Evolutionary conservation across 2,888 invertebrate species (phyloP).

Genomic region (Apamea anceps): DNA sequence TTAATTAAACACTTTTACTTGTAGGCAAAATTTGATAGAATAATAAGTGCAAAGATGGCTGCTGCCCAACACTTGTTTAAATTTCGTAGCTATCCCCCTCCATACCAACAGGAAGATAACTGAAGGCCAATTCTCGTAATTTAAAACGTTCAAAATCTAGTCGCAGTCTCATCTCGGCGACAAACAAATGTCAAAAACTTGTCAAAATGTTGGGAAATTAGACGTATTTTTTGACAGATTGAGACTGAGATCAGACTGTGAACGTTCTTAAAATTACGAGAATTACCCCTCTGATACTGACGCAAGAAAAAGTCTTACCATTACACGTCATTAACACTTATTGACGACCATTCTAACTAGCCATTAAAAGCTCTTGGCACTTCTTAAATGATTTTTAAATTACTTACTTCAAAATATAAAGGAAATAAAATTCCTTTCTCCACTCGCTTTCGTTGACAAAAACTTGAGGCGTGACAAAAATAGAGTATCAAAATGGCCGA

Average conservation of each 20-base stretch:
- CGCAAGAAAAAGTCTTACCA: neutral
- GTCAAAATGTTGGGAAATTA: too few species aligned
- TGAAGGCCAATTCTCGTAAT: too few species aligned
- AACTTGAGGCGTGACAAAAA: constrained; percentile 54
- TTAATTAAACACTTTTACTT: constrained; percentile 28
- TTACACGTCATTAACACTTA: neutral
- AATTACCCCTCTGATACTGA: too few species aligned
- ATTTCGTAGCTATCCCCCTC: neutral
- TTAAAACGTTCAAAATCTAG: too few species aligned
- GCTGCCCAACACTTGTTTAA: neutral
- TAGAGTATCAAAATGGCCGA: constrained; percentile 36
- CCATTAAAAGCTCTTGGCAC: constrained; percentile 25
- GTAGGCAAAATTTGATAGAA: constrained; percentile 1
- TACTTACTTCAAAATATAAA: constrained; percentile 41
- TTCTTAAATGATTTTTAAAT: constrained; percentile 41
- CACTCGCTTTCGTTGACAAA: constrained; percentile 43
- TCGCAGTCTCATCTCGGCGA: too few species aligned
- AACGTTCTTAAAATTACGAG: too few species aligned
- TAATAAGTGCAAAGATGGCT: neutral
- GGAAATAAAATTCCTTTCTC: constrained; percentile 52
- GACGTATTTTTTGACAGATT: too few species aligned
- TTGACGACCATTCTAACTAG: neutral
- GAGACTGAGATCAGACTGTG: too few species aligned
- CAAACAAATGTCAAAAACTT: too few species aligned
- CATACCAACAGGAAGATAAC: neutral